A percentile compares a stretch with the other conserved stretches of the same genome.
Conservation (phyloP, 1,140 invertebrate genomes). For the Drosophila takahashii region DNA sequence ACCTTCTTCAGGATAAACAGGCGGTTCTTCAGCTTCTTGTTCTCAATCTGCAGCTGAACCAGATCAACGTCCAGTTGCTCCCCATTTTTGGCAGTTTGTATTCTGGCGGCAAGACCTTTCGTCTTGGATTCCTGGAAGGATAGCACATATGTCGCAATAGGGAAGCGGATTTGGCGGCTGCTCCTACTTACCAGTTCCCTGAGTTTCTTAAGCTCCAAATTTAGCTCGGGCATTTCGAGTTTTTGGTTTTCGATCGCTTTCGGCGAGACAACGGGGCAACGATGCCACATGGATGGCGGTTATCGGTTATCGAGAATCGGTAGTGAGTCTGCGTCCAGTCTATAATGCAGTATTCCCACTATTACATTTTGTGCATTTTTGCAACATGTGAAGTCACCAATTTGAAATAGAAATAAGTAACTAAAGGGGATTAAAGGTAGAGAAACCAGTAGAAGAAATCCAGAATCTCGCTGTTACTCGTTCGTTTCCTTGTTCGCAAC, state of each 20-base stretch:
- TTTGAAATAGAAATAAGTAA: too few relatives aligned
- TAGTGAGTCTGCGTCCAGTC: neutral
- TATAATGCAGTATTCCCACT: neutral
- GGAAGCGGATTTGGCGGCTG: too few relatives aligned
- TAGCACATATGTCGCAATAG: too few relatives aligned
- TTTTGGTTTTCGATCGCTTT: neutral
- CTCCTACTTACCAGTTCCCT: conserved; percentile 21
- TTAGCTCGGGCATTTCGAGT: conserved; percentile 22
- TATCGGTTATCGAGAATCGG: neutral
- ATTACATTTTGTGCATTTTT: too few relatives aligned
- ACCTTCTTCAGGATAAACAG: conserved; percentile 92
- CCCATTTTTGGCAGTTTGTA: conserved; percentile 6
- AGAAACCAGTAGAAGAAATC: too few relatives aligned
- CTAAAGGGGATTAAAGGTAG: too few relatives aligned
- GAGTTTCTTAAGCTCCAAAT: conserved; percentile 28
- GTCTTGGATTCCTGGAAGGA: conserved; percentile 19
- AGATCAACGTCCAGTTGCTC: conserved; percentile 84
- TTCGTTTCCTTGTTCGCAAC: too few relatives aligned
- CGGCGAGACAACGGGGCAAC: neutral
- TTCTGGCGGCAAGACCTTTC: conserved; percentile 11
- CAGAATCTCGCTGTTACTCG: too few relatives aligned
- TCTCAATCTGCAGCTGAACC: conserved; percentile 88
- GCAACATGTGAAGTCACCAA: neutral
- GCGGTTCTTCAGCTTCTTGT: conserved; percentile 93
- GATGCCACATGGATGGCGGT: conserved; percentile 35